These are phyloP conservation scores for Micrasema minimum DNA, from an alignment of 1,140 invertebrate genomes.

Conservation along the genomic window DNA sequence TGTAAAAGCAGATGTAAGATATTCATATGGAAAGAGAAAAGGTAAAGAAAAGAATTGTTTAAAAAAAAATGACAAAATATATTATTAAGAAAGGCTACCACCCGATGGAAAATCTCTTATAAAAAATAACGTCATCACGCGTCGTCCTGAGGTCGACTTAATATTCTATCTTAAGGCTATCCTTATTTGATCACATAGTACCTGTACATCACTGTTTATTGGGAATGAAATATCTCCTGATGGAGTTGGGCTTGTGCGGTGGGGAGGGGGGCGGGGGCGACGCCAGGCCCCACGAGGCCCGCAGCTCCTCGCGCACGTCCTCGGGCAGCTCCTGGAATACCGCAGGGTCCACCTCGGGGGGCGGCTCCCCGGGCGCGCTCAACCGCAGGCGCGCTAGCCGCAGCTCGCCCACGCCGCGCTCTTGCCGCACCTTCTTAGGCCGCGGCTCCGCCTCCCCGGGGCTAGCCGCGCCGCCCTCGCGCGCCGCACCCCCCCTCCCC, in stretches of 20 bases:
- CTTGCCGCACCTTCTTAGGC: conserved; percentile 72
- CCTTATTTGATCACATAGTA: conserved; percentile 28
- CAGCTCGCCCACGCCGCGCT: conserved; percentile 67
- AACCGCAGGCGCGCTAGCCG: conserved; percentile 57
- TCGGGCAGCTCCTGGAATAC: conserved; percentile 71
- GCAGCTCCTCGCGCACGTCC: conserved; percentile 72
- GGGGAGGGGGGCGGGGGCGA: conserved; percentile 60
- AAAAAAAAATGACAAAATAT: conserved; percentile 38
- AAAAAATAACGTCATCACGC: conserved; percentile 36
- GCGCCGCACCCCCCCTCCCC: conserved; percentile 66
- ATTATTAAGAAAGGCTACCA: conserved; percentile 38
- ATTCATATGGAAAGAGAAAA: no score
- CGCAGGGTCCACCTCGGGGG: conserved; percentile 69
- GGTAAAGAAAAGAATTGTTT: conserved; percentile 15
- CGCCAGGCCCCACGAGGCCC: conserved; percentile 70
- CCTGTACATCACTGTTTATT: conserved; percentile 67
- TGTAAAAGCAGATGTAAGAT: no score
- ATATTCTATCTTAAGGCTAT: conserved; percentile 21
- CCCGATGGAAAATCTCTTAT: conserved; percentile 28
- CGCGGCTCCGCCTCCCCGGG: conserved; percentile 75
- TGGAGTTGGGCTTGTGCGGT: conserved; percentile 65
- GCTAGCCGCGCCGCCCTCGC: conserved; percentile 65
- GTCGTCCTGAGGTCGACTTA: conserved; percentile 16
- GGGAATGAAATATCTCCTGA: conserved; percentile 73
- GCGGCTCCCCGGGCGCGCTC: background rate